A percentile compares a stretch with the other conserved stretches of the same genome.
phyloP scores from a whole-genome alignment of 2,113 vertebrate species.

The Probosciger aterrimus region DNA sequence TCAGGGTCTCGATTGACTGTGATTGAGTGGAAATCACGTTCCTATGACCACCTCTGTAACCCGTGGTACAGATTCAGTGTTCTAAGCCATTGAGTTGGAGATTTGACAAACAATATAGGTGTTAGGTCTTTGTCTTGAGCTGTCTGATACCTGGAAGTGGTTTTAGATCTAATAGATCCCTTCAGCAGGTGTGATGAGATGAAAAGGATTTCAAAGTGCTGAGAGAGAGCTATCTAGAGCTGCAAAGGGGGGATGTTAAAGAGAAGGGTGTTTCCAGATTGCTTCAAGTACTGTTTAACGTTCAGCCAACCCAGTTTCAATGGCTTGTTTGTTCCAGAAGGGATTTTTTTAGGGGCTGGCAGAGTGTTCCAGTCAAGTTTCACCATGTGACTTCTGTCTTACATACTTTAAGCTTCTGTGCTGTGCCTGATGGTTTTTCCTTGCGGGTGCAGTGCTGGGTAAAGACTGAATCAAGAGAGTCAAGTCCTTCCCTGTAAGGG shows the following conservation, averaged over 20 bases:
- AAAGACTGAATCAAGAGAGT: background rate
- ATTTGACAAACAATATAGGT: background rate
- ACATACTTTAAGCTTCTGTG: background rate
- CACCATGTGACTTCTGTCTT: background rate
- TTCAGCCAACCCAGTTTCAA: background rate
- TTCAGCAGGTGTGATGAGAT: background rate
- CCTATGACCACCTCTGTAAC: accelerated
- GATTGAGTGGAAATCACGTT: background rate
- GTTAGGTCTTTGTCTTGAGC: background rate
- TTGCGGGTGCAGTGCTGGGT: background rate
- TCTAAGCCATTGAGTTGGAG: background rate
- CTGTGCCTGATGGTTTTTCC: background rate
- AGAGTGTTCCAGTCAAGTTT: background rate
- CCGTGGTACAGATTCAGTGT: background rate
- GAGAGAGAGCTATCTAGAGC: background rate
- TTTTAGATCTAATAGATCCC: background rate
- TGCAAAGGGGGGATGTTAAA: background rate
- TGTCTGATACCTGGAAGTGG: background rate
- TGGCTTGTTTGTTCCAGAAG: background rate
- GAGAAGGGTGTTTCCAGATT: background rate
- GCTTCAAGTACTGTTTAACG: background rate
- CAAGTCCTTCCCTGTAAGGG: accelerated
- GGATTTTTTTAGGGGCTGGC: background rate
- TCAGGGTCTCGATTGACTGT: background rate
- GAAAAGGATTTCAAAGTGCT: background rate